Base-by-base conservation (phyloP, 2,113 vertebrate species). In the Tenebrosternarchus preto region DNA sequence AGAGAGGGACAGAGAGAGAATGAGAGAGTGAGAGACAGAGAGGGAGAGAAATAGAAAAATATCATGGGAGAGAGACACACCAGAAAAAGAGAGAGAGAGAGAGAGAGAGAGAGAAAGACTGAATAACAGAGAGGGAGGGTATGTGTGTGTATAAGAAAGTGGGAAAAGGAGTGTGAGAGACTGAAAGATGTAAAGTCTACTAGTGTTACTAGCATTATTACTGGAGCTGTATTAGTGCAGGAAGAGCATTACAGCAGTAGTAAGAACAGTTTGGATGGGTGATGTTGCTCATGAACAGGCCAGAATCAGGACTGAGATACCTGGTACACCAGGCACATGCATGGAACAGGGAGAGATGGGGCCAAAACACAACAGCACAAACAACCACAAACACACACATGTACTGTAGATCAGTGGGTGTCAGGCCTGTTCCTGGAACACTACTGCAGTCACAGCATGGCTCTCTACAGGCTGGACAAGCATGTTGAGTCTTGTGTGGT, bases 81-180 rank as follows among this genome's bases (percentile, higher is more conserved):
- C n/a, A n/a, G n/a, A 39, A 9, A n/a, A 12, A 5, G 36, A 69
- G 11, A 69, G 36, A 39, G n/a, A 63, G 22, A 76, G 5, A n/a
- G 25, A 63, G 24, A 66, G 1, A 76, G 11, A 12, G 29, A 77
- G 75, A 56, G n/a, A 66, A 16, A 66, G 24, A n/a, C n/a, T n/a
- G n/a, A n/a, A n/a, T n/a, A n/a, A n/a, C n/a, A n/a, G n/a, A n/a
- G n/a, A n/a, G n/a, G n/a, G n/a, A n/a, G n/a, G n/a, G n/a, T n/a
- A n/a, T n/a, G n/a, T n/a, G n/a, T n/a, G n/a, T n/a, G n/a, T n/a
- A n/a, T n/a, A n/a, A n/a, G n/a, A n/a, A n/a, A n/a, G n/a, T n/a
- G n/a, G n/a, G n/a, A n/a, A n/a, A n/a, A n/a, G n/a, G n/a, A n/a
- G n/a, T n/a, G n/a, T n/a, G n/a, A n/a, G n/a, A n/a, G n/a, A n/a